Conservation (phyloP, 2,888 invertebrate species). For the Zaprionus bogoriensis region DNA sequence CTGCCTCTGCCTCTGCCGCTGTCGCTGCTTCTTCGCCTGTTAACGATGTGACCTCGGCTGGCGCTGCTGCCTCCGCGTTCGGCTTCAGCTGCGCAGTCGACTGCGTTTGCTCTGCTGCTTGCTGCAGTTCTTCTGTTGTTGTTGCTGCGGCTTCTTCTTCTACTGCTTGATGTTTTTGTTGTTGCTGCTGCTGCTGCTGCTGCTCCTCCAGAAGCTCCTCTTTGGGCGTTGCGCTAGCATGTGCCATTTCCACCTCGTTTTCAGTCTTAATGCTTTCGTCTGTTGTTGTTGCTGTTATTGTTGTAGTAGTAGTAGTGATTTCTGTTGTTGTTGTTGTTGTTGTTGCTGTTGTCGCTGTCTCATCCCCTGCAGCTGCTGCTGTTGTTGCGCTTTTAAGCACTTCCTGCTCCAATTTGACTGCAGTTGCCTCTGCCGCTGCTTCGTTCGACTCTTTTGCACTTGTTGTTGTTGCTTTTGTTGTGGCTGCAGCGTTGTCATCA, state of each 20-base stretch:
- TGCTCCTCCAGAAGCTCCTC: conserved; percentile 22
- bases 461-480: conserved; percentile 9
- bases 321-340: conserved; percentile 3
- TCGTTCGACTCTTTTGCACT: conserved; percentile 8
- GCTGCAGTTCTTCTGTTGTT: not conserved
- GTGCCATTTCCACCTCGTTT: conserved; percentile 19
- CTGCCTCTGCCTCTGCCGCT: conserved; percentile 4
- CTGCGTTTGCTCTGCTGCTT: conserved; percentile 5
- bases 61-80: conserved; percentile 12
- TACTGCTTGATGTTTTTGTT: not conserved
- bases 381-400: conserved; percentile 25
- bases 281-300: conserved; percentile 16
- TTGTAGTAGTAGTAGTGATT: conserved; percentile 5
- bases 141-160: not conserved
- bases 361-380: conserved; percentile 10
- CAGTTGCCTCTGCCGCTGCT: conserved; percentile 4
- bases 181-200: conserved; percentile 7
- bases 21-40: conserved; percentile 11
- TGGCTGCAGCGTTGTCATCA: conserved; percentile 17
- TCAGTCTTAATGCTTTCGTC: conserved; percentile 44
- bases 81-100: conserved; percentile 14
- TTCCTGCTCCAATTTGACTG: conserved; percentile 53
- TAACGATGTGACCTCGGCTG: conserved; percentile 25
- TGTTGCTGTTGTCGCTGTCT: conserved; percentile 6
- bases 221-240: conserved; percentile 35